phyloP scores from a whole-genome alignment of 2,113 vertebrate genomes.

The Muntiacus muntjak region DNA sequence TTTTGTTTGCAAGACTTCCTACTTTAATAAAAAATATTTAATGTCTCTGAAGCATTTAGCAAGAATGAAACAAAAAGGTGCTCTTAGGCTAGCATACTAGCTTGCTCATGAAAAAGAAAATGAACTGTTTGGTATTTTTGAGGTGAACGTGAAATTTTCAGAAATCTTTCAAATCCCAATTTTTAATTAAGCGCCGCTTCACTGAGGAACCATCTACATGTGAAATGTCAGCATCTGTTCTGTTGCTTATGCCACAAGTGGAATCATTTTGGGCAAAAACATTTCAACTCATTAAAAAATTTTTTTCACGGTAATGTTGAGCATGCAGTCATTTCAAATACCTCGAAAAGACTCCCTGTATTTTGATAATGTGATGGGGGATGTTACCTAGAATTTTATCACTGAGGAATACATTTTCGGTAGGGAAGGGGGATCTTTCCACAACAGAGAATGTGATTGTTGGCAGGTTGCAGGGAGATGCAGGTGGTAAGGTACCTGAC shows the following conservation, averaged over 20 bases:
- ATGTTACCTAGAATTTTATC: conserved; percentile 9
- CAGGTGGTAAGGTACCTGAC: not conserved
- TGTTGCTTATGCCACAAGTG: conserved; percentile 7
- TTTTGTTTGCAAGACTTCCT: not conserved
- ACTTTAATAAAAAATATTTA: not conserved
- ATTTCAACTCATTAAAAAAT: conserved; percentile 2
- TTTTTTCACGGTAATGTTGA: not conserved
- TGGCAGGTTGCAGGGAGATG: not conserved
- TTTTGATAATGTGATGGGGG: conserved; percentile 1
- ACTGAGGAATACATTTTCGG: not conserved
- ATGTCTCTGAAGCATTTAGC: not conserved
- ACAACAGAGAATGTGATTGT: not conserved
- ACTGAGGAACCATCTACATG: conserved; percentile 35
- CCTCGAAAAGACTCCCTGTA: not conserved
- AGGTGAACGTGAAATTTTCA: conserved; percentile 40
- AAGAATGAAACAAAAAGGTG: conserved; percentile 30
- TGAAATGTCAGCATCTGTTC: conserved; percentile 66
- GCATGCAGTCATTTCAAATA: not conserved
- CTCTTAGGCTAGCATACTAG: not conserved
- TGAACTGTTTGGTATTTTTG: conserved; percentile 36
- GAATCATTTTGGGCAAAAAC: conserved; percentile 50
- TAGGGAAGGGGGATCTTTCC: not conserved
- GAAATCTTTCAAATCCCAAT: conserved; percentile 31
- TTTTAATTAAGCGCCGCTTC: conserved; percentile 51
- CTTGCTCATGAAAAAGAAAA: conserved; percentile 33